Base-by-base conservation (phyloP, 2,797 vertebrate species). In the Molossus molossus region DNA sequence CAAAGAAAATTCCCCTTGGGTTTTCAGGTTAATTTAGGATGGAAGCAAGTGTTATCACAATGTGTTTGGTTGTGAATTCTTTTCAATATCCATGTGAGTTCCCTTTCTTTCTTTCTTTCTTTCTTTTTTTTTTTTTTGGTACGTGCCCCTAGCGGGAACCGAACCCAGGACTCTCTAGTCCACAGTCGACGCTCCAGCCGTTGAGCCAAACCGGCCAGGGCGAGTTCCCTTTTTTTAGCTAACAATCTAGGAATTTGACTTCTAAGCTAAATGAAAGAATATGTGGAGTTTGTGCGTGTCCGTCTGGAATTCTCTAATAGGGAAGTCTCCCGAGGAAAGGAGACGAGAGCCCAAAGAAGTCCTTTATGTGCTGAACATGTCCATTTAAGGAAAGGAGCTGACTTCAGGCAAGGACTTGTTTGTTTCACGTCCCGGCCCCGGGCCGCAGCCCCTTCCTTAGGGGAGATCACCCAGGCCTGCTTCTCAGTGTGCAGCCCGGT, bases 261-360 rank as follows among this genome's bases (percentile, higher is more conserved):
- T 90, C 55, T 86, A 88, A 70, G 18, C 21, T 45, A 94, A 73
- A n/a, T 65, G 55, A 93, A 76, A 90, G 29, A 96, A 69, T 72
- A 13, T 21, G 10, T 72, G 14, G 33, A 67, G 17, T 73, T 75
- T 80, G 10, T 9, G 1, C 5, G 8, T 55, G 7, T 21, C 70
- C 85, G 87, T 1, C 48, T 48, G 69, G 75, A 70, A 82, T 70
- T 93, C 73, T 87, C 64, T 37, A 69, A 9, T 0, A 25, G 73
- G 45, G 79, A 79, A 84, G 18, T 70, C 0, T 0, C 76, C 64
- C 14, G 29, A 21, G 12, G 29, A 81, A 83, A 93, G 58, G 72
- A 75, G 18, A 75, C 25, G 18, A 88, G 75, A 77, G 37, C 15
- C 84, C n/a, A 21, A 87, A 72, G 50, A n/a, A 90, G 81, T 3